Evolutionary conservation across 2,797 vertebrate genomes (phyloP).

Genomic region (Anabacerthia variegaticeps): DNA sequence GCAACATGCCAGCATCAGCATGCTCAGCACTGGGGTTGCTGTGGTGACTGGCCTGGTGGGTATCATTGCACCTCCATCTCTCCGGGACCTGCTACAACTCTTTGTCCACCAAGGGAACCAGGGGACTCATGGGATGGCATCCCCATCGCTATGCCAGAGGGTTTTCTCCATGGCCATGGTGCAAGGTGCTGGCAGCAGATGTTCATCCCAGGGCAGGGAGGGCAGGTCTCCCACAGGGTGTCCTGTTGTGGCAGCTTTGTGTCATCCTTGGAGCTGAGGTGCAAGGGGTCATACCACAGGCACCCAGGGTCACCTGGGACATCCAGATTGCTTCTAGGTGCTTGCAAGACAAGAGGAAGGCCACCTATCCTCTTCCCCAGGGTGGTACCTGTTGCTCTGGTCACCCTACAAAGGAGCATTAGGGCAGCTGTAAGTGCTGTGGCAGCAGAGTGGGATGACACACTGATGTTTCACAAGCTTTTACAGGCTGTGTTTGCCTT

Average conservation of each 20-base stretch:
- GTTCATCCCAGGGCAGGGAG: neutral
- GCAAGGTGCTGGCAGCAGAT: neutral
- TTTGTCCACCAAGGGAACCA: neutral
- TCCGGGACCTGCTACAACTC: neutral
- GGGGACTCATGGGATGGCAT: neutral
- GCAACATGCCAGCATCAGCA: neutral
- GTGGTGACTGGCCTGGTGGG: slow-evolving; percentile 6
- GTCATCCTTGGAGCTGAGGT: neutral
- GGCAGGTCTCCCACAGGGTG: neutral
- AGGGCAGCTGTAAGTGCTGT: neutral
- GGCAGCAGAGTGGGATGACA: rapidly evolving
- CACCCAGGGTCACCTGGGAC: neutral
- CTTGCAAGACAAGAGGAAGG: neutral
- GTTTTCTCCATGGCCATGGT: neutral
- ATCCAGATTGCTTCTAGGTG: neutral
- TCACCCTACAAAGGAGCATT: neutral
- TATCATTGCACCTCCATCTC: neutral
- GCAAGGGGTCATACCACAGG: rapidly evolving
- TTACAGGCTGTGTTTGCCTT: neutral
- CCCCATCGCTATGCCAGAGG: neutral
- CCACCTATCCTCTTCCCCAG: neutral
- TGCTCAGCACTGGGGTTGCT: neutral
- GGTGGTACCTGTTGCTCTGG: rapidly evolving
- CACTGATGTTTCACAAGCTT: neutral
- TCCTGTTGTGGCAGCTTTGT: neutral